Percentiles rank a stretch among this genome's conserved stretches.
phyloP scores from a whole-genome alignment of 2,888 invertebrate species.

The Brachylomia viminalis region DNA sequence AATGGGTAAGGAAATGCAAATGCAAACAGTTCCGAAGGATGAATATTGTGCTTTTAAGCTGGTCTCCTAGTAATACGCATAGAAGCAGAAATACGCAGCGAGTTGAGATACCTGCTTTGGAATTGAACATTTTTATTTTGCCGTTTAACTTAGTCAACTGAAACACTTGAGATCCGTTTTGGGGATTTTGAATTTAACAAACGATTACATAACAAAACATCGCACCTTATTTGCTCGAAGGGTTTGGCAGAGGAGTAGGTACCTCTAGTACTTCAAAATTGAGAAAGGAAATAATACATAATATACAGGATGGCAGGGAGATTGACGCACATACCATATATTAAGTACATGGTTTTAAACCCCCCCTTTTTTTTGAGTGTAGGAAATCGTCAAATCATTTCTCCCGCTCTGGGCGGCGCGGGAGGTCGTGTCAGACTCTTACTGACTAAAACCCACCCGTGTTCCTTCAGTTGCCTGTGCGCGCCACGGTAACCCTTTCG shows the following conservation, averaged over 20 bases:
- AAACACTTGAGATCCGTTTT: background rate
- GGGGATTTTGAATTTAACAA: background rate
- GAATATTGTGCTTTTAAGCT: constrained; percentile 41
- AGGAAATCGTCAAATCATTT: no score
- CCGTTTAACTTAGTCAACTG: background rate
- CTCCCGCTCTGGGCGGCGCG: no score
- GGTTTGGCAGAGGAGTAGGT: background rate
- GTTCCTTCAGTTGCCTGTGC: no score
- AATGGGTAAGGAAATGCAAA: constrained; percentile 53
- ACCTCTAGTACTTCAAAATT: no score
- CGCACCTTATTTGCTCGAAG: background rate
- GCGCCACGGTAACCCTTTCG: no score
- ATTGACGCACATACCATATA: no score
- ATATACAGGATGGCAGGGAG: no score
- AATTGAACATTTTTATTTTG: constrained; percentile 1
- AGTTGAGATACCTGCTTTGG: constrained; percentile 9
- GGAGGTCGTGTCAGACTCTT: no score
- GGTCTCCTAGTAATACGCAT: constrained; percentile 7
- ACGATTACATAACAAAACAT: background rate
- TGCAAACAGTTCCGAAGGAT: constrained; percentile 45
- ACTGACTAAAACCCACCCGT: no score
- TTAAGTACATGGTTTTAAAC: no score
- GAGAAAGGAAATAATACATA: background rate
- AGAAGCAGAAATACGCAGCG: background rate
- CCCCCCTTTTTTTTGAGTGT: no score